These are phyloP conservation scores for Taphrorychus bicolor DNA, from an alignment of 2,888 invertebrate species.

Conservation along the genomic window DNA sequence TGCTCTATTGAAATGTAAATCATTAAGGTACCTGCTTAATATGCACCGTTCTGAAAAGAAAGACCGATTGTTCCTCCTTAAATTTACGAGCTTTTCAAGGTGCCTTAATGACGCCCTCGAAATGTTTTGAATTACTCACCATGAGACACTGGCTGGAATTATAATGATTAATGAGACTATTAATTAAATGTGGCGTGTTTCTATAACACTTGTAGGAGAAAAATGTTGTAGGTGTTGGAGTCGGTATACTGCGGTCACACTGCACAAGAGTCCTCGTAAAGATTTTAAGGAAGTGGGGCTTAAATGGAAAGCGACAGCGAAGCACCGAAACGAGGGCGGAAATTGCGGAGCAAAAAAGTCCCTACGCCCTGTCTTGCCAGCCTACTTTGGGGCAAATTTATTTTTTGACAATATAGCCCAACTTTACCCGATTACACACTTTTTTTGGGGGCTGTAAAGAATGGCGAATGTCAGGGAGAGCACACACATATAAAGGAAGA, in stretches of 20 bases:
- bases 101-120: not conserved
- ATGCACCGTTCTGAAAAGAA: not conserved
- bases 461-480: conserved; percentile 9
- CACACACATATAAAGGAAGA: conserved; percentile 11
- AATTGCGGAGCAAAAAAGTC: not conserved
- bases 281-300: not conserved
- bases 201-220: not conserved
- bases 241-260: not conserved
- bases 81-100: not conserved
- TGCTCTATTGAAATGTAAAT: conserved; percentile 4
- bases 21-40: conserved; percentile 6
- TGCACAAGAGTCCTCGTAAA: not conserved
- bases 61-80: conserved; percentile 1
- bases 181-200: not conserved
- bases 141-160: no score
- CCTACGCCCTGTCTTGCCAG: not conserved
- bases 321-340: not conserved
- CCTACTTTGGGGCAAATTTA: not conserved
- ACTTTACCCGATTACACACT: conserved; percentile 24
- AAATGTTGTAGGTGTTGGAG: not conserved
- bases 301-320: not conserved
- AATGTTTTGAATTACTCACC: not conserved
- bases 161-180: not conserved
- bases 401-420: conserved; percentile 13
- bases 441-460: conserved; percentile 18